phyloP scores from a whole-genome alignment of 2,888 invertebrate genomes.

The Agrotis exclamationis region DNA sequence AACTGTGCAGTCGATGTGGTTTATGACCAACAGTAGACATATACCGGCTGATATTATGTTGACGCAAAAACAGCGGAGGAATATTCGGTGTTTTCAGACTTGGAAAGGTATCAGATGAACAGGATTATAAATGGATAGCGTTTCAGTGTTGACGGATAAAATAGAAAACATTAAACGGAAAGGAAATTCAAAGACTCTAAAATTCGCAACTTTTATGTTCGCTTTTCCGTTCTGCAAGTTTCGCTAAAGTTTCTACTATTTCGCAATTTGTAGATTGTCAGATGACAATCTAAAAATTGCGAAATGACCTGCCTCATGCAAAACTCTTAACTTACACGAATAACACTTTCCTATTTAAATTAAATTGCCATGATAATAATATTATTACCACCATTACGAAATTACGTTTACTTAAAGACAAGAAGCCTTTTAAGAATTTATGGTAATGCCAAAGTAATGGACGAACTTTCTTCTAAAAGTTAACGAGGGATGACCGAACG shows the following conservation, averaged over 20 bases:
- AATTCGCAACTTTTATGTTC: not conserved
- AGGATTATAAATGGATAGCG: not conserved
- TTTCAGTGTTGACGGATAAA: not conserved
- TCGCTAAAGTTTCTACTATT: slow-evolving; percentile 33
- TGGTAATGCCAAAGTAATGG: slow-evolving; percentile 24
- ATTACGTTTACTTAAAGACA: slow-evolving; percentile 25
- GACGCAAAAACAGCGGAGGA: not conserved
- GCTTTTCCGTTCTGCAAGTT: slow-evolving; percentile 11
- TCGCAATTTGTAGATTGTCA: slow-evolving; percentile 31
- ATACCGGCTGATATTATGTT: not conserved
- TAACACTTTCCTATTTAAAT: slow-evolving; percentile 31
- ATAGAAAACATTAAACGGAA: not conserved
- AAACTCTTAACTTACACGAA: slow-evolving; percentile 24
- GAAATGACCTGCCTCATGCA: slow-evolving; percentile 25
- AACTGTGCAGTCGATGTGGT: not conserved
- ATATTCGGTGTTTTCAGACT: not conserved
- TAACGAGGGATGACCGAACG: slow-evolving; percentile 57
- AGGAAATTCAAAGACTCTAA: not conserved
- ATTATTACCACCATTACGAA: slow-evolving; percentile 31
- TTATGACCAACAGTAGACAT: not conserved
- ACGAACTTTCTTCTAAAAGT: slow-evolving; percentile 50
- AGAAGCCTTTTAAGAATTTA: slow-evolving; percentile 23
- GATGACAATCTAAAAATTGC: too few species aligned
- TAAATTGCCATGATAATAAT: slow-evolving; percentile 41
- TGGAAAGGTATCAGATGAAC: not conserved